These are phyloP conservation scores for Acyrthosiphon pisum DNA, from an alignment of 1,140 invertebrate genomes.

Conservation along the genomic window DNA sequence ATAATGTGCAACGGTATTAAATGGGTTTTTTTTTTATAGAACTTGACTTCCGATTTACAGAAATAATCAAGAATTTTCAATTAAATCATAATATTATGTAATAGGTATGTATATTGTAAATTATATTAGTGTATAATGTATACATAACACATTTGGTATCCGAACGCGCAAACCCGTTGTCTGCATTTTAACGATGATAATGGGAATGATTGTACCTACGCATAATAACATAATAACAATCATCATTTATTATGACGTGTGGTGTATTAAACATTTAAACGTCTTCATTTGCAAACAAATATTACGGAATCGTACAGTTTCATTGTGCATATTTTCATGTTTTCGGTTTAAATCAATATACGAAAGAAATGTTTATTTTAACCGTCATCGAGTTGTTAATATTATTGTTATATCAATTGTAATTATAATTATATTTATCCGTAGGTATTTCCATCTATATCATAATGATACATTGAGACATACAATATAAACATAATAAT, in stretches of 20 bases:
- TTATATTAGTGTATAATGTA: not conserved
- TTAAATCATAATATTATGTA: not conserved
- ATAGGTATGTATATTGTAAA: not conserved
- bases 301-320: not conserved
- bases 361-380: not conserved
- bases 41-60: not conserved
- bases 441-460: not conserved
- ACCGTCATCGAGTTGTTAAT: not conserved
- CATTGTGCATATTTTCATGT: not conserved
- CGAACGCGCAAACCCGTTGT: not conserved
- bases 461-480: not conserved
- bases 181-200: not conserved
- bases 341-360: not conserved
- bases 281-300: slow-evolving; percentile 7
- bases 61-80: not conserved
- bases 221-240: not conserved
- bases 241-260: not conserved
- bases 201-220: not conserved
- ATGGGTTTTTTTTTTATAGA: not conserved
- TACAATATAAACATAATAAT: not conserved
- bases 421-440: not conserved
- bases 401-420: not conserved
- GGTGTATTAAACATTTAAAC: not conserved
- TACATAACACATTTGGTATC: not conserved
- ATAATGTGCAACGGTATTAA: not conserved